Evolutionary conservation across 2,113 vertebrate species (phyloP).

Genomic region (Melospiza georgiana): DNA sequence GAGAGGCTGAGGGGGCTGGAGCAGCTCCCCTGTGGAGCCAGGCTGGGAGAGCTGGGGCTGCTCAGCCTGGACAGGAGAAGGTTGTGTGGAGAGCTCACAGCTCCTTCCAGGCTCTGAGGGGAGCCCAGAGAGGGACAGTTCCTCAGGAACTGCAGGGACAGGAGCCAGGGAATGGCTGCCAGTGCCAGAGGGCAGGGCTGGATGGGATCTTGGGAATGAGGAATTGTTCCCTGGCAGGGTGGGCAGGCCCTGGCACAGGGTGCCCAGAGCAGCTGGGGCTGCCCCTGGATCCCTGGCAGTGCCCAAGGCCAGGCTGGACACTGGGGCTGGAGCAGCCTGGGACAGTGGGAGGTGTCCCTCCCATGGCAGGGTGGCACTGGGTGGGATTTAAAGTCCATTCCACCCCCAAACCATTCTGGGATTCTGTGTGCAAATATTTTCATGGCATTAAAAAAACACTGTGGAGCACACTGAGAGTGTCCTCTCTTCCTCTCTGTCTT

Average conservation of each 20-base stretch:
- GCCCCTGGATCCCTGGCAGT: not conserved
- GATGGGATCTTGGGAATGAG: no score
- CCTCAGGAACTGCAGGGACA: no score
- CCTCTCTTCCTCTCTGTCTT: not conserved
- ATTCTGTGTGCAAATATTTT: not conserved
- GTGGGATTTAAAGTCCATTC: accelerated
- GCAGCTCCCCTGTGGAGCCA: not conserved
- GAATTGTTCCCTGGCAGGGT: not conserved
- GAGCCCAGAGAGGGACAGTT: no score
- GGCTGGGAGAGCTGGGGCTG: not conserved
- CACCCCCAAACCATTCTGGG: accelerated
- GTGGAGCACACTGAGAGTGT: not conserved
- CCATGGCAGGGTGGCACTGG: not conserved
- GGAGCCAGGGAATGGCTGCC: not conserved
- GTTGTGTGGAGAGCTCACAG: not conserved
- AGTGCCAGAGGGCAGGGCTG: no score
- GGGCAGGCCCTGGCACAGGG: not conserved
- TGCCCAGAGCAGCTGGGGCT: not conserved
- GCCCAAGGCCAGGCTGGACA: not conserved
- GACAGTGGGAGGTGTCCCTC: not conserved
- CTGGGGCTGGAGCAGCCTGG: not conserved
- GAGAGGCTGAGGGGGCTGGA: not conserved
- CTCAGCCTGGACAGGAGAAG: not conserved
- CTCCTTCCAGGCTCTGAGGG: not conserved
- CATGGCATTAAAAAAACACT: not conserved